Percentiles rank a stretch among this genome's conserved stretches.
Evolutionary conservation across 2,888 invertebrate genomes (phyloP).

Genomic region (Sepioteuthis lessoniana): DNA sequence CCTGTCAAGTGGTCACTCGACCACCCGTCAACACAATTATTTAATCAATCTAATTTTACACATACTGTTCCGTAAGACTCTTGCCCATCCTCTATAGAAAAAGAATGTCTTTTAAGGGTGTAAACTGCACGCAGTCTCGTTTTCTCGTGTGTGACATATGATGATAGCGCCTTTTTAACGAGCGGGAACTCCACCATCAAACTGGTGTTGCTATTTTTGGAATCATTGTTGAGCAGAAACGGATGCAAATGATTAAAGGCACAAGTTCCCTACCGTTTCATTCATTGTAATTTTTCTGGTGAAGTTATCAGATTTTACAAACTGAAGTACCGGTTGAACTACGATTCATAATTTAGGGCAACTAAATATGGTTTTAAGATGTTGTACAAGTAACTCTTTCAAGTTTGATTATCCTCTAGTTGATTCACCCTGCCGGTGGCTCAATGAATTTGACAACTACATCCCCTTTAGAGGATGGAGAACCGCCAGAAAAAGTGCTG

Average conservation of each 20-base stretch:
- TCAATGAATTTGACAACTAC: too few species aligned
- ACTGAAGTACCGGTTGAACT: neutral
- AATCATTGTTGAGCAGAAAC: neutral
- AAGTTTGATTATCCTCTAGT: too few species aligned
- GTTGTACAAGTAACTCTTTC: too few species aligned
- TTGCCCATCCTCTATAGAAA: neutral
- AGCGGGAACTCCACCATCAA: neutral
- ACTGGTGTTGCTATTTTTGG: neutral
- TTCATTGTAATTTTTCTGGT: neutral
- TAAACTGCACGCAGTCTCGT: neutral
- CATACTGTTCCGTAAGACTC: neutral
- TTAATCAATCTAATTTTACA: neutral
- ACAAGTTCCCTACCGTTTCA: neutral
- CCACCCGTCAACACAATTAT: conserved; percentile 6
- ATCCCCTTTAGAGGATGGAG: too few species aligned
- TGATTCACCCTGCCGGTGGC: too few species aligned
- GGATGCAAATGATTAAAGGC: neutral
- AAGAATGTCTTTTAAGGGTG: neutral
- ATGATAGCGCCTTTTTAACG: neutral
- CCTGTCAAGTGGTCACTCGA: neutral
- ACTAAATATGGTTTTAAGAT: too few species aligned
- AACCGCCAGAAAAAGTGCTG: too few species aligned
- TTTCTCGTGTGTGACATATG: neutral
- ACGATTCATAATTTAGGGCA: neutral
- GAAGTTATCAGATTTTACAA: neutral